Base-by-base conservation (phyloP, 1,140 invertebrate species). In the Tachypleus tridentatus region DNA sequence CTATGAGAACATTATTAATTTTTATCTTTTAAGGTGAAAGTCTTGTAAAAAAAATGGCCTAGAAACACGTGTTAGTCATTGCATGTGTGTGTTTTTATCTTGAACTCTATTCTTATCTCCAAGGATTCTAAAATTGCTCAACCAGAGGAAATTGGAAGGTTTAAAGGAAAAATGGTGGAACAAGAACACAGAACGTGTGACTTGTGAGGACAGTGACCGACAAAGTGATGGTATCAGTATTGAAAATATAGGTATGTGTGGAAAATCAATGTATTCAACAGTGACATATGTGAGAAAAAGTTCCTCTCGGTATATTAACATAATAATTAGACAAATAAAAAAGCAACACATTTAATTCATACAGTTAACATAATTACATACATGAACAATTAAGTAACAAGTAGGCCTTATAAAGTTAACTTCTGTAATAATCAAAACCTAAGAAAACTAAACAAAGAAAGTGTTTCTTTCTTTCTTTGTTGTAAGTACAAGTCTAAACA, bases 151-250 rank as follows among this genome's bases (percentile, higher is more conserved):
- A 75, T 74, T 98, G 69, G 95, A 98, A 79, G 88, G 89, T 66
- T 75, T 98, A 1, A 98, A 97, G 78, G 91, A 96, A 72, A 86
- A 84, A 70, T 98, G 95, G 92, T 98, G 95, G 95, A 90, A 86
- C 68, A 84, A 88, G 64, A 94, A 97, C 74, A 83, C 86, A 0
- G 80, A 84, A 1, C 84, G 83, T 54, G 58, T 64, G 4, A 58
- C 62, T 56, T 98, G 96, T 75, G 88, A 93, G 56, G 87, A 90
- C 71, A 82, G 87, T 57, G 90, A 94, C 64, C 88, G 95, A 74
- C 90, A 97, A 76, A 91, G 87, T 10, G 93, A 96, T 71, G 94
- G 95, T 53, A 98, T 98, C 72, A 94, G 91, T 64, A 97, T 98
- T 68, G 85, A 94, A 70, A 98, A 98, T 75, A 98, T 98, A 67